phyloP scores from a whole-genome alignment of 2,113 vertebrate genomes.

The Bostrychus sinensis region DNA sequence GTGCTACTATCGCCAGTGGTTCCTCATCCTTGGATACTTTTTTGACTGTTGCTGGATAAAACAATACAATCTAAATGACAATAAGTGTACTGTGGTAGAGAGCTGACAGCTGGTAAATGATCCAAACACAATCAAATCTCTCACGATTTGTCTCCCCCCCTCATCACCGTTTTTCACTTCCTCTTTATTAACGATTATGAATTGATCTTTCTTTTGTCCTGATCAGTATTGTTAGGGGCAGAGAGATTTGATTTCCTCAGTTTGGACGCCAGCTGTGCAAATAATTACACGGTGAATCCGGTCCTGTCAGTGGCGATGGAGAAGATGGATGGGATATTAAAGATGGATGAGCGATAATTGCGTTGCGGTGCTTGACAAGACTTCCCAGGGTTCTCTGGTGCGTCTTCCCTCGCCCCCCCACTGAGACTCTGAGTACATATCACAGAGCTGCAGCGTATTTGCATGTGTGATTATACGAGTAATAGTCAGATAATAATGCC shows the following conservation, averaged over 20 bases:
- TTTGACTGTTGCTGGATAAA: too few species aligned
- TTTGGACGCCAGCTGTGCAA: slow-evolving; percentile 64
- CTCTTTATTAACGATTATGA: too few species aligned
- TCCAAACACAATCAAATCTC: too few species aligned
- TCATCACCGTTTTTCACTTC: too few species aligned
- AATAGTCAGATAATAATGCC: neutral
- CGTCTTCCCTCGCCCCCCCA: slow-evolving; percentile 35
- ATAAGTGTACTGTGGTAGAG: too few species aligned
- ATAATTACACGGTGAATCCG: slow-evolving; percentile 61
- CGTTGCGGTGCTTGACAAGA: slow-evolving; percentile 59
- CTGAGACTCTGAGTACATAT: slow-evolving; percentile 38
- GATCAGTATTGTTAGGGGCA: slow-evolving; percentile 27
- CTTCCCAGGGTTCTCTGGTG: slow-evolving; percentile 43
- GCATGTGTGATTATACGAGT: slow-evolving; percentile 8
- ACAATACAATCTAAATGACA: too few species aligned
- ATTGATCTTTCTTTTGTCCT: slow-evolving; percentile 8
- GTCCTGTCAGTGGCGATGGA: slow-evolving; percentile 49
- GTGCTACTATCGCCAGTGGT: too few species aligned
- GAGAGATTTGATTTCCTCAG: slow-evolving; percentile 35
- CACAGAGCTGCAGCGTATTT: slow-evolving; percentile 21
- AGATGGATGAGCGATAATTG: slow-evolving; percentile 75
- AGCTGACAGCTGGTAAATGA: too few species aligned
- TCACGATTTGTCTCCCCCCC: neutral
- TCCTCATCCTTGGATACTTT: too few species aligned
- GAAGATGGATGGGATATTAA: slow-evolving; percentile 61